A percentile compares a stretch with the other conserved stretches of the same genome.
phyloP scores from a whole-genome alignment of 2,797 vertebrate genomes.

The Coregonus suidteri region DNA sequence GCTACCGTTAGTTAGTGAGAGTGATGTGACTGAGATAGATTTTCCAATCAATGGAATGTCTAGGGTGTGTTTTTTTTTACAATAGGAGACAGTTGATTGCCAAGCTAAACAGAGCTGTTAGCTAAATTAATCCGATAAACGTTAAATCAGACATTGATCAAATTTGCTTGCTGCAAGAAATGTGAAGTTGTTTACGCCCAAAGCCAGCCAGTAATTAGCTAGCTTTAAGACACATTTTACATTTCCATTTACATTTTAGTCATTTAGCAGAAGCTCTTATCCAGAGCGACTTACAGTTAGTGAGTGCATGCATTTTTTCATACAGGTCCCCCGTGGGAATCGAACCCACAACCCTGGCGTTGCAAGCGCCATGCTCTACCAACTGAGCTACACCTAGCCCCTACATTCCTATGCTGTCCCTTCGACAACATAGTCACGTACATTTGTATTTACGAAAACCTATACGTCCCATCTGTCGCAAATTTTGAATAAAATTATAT shows the following conservation, averaged over 20 bases:
- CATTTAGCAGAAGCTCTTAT: no score
- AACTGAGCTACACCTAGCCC: not conserved
- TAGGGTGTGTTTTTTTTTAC: not conserved
- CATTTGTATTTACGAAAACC: no score
- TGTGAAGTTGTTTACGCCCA: not conserved
- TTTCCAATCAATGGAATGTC: not conserved
- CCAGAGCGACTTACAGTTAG: no score
- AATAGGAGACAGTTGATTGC: not conserved
- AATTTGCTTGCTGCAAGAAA: not conserved
- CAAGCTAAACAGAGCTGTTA: not conserved
- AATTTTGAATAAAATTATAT: no score
- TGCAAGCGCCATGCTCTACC: no score
- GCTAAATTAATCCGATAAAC: not conserved
- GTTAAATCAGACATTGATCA: not conserved
- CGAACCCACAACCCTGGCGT: no score
- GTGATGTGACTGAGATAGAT: not conserved
- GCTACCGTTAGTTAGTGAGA: no score
- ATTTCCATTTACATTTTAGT: no score
- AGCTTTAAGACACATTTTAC: not conserved
- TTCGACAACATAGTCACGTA: not conserved
- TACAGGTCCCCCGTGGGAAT: no score
- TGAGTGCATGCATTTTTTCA: no score
- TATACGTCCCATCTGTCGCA: no score
- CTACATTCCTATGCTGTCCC: no score
- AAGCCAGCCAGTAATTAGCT: not conserved